Percentiles rank a stretch among this genome's conserved stretches.
Conservation (phyloP, 2,888 invertebrate genomes). For the Leptopilina myrica region DNA sequence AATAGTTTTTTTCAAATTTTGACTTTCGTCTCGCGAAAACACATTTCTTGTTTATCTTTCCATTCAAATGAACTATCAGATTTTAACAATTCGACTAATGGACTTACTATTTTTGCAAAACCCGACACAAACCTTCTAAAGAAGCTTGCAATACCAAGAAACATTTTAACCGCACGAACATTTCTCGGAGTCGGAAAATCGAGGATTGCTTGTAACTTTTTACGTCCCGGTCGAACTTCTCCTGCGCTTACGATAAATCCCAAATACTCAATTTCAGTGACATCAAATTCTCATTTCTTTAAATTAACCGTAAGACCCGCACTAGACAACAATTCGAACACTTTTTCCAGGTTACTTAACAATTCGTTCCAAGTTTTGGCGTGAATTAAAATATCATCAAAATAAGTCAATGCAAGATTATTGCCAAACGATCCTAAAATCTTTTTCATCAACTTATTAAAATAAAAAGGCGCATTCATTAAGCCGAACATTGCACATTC, state of each 20-base stretch:
- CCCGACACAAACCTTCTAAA: slow-evolving; percentile 31
- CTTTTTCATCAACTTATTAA: slow-evolving; percentile 61
- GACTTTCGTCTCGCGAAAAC: background rate
- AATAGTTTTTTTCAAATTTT: background rate
- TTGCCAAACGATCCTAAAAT: slow-evolving; percentile 55
- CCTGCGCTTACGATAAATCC: slow-evolving; percentile 56
- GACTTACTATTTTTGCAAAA: slow-evolving; percentile 51
- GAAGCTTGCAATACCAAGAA: slow-evolving; percentile 41
- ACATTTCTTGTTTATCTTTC: background rate
- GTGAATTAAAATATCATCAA: slow-evolving; percentile 66
- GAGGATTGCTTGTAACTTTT: slow-evolving; percentile 54
- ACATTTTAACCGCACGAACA: slow-evolving; percentile 42
- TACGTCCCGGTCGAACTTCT: slow-evolving; percentile 47
- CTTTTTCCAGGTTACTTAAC: slow-evolving; percentile 52
- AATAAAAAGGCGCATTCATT: slow-evolving; percentile 63
- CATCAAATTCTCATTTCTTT: slow-evolving; percentile 61
- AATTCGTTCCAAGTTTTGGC: slow-evolving; percentile 59
- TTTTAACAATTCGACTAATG: slow-evolving; percentile 50
- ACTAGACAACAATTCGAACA: slow-evolving; percentile 54
- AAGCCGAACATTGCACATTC: slow-evolving; percentile 65
- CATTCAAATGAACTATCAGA: background rate
- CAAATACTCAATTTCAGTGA: slow-evolving; percentile 59
- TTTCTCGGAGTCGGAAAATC: slow-evolving; percentile 43
- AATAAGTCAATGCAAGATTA: slow-evolving; percentile 57
- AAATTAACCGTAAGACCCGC: slow-evolving; percentile 63